Base-by-base conservation (phyloP, 1,140 invertebrate genomes). In the Ctenoplectra terminalis region DNA sequence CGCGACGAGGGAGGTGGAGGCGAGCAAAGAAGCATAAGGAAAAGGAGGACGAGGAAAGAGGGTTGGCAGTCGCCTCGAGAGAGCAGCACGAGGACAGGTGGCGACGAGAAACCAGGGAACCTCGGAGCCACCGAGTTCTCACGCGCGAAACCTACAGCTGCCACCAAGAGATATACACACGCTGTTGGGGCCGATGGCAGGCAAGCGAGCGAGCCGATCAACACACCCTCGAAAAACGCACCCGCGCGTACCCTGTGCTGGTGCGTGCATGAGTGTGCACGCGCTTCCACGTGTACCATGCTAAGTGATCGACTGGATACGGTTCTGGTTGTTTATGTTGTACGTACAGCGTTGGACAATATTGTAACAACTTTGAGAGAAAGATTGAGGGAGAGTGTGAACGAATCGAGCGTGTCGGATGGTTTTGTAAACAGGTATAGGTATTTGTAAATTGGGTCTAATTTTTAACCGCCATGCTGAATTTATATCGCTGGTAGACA, bases 91-190 rank as follows among this genome's bases (percentile, higher is more conserved):
- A 90, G 92, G 92, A 93, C 92, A 93, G 92, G 92, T 92, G 92
- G 92, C 92, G 92, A 93, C 91, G 89, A 89, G 88, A 89, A 90
- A 93, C 92, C 91, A 93, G 92, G 92, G 92, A 93, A 93, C 92
- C 91, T 93, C 92, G 91, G 89, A 92, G 92, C 90, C 91, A 92
- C 91, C 92, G 92, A 92, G 92, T 93, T 93, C 92, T 93, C 92
- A 93, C 92, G 92, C 92, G 92, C 90, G 90, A 92, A 93, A 93
- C 92, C 85, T 91, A 90, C 92, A 93, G 92, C 92, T 93, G 92
- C 92, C 92, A 91, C 86, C 82, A 90, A 61, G 86, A 86, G 88
- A 85, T 91, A 91, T 90, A 87, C 87, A 90, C 86, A 79, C 86
- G 88, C 84, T 83, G 73, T 80, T 82, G 85, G 80, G 82, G 63